Percentiles rank a stretch among this genome's conserved stretches.
phyloP scores from a whole-genome alignment of 2,888 invertebrate species.

The Celastrina argiolus region DNA sequence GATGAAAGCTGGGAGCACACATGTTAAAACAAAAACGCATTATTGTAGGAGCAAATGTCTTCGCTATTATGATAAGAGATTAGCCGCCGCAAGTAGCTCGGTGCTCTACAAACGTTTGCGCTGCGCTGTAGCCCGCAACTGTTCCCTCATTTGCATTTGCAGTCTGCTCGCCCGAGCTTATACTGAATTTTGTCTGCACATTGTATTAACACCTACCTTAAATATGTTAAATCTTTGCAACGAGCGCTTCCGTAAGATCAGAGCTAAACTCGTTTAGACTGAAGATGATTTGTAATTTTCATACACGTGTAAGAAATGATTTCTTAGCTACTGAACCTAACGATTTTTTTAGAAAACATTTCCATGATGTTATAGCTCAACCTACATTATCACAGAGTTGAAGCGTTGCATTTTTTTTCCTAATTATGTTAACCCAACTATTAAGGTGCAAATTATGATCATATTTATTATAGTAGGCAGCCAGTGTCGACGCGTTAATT shows the following conservation, averaged over 20 bases:
- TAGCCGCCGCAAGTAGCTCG: constrained; percentile 39
- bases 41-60: constrained; percentile 32
- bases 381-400: no score
- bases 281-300: neutral
- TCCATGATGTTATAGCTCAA: no score
- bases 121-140: constrained; percentile 42
- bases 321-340: neutral
- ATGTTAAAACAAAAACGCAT: constrained; percentile 19
- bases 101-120: constrained; percentile 46
- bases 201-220: constrained; percentile 22
- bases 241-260: constrained; percentile 4
- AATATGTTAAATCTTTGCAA: constrained; percentile 23
- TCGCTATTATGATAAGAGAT: constrained; percentile 51
- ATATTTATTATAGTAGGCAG: no score
- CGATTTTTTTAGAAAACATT: no score
- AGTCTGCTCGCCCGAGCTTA: constrained; percentile 36
- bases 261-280: neutral
- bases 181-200: constrained; percentile 25
- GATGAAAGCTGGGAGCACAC: neutral
- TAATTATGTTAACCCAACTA: no score
- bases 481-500: no score
- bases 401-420: no score
- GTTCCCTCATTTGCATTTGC: constrained; percentile 55
- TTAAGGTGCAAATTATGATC: no score
- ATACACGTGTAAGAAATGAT: neutral